Base-by-base conservation (phyloP, 1,140 invertebrate genomes). In the Nebria ingens region DNA sequence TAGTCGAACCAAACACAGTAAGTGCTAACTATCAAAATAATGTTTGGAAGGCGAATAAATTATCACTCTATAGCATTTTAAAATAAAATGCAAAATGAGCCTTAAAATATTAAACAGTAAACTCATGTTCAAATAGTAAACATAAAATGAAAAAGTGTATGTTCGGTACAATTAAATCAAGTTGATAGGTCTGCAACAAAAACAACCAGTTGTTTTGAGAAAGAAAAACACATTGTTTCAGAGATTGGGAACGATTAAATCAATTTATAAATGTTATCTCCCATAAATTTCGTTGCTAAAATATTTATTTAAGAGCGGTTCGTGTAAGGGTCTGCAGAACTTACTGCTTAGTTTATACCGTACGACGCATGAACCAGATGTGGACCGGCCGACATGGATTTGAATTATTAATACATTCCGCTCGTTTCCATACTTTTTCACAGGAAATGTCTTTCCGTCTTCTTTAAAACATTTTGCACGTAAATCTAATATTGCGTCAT, bases 341-440 rank as follows among this genome's bases (percentile, higher is more conserved):
- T 6, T 34, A 34, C 6, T n/a, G n/a, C 25, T 34, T 6, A 34
- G 25, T n/a, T 34, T 34, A n/a, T 9, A 34, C n/a, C 25, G 25
- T 45, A 45, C 40, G 15, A 45, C 9, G 40, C 15, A 45, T 4
- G 40, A 45, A 45, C n/a, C 40, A 45, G 40, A 45, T 45, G 40
- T 45, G 40, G 6, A 45, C 40, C 40, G 15, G 40, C 40, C 40
- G 40, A 45, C 40, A 11, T 45, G 15, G 40, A 45, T 45, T 17
- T 45, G 15, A 45, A 45, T 45, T 45, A 45, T 45, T 45, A 45
- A 45, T 45, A 45, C 40, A 45, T 45, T 45, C 40, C 40, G 15
- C 40, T 45, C 40, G 40, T 45, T 45, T 45, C 40, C 40, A 45
- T 45, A 45, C 40, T 45, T 45, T 45, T 45, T 45, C 40, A 45